Percentiles rank a stretch among this genome's conserved stretches.
These are phyloP conservation scores for Struthio camelus DNA, from an alignment of 2,113 vertebrate genomes.

Conservation along the genomic window DNA sequence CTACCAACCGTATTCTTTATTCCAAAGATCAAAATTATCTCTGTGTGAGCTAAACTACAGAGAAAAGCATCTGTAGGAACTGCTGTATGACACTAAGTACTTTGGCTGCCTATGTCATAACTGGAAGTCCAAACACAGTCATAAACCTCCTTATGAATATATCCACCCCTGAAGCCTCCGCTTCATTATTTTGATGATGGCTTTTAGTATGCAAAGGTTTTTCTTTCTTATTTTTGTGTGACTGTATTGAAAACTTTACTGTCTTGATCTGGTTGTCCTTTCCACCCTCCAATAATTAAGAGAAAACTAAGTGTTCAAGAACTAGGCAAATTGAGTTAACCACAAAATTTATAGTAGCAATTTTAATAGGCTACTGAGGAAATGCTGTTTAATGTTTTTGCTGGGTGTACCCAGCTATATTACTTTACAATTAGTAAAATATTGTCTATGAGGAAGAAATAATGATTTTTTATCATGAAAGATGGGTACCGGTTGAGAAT, in stretches of 20 bases:
- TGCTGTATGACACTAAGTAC: too few relatives aligned
- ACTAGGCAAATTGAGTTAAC: background rate
- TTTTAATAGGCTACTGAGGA: background rate
- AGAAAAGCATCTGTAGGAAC: background rate
- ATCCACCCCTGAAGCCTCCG: background rate
- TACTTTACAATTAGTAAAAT: background rate
- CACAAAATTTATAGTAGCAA: background rate
- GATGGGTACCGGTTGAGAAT: background rate
- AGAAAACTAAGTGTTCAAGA: background rate
- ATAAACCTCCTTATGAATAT: background rate
- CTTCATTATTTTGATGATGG: background rate
- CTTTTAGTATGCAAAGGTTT: background rate
- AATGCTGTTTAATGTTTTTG: background rate
- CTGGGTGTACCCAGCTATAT: background rate
- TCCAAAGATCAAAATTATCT: background rate
- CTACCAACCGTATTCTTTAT: background rate
- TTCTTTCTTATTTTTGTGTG: background rate
- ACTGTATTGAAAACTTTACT: background rate
- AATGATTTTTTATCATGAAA: background rate
- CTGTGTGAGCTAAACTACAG: too few relatives aligned
- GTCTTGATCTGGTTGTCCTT: background rate
- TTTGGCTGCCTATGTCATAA: background rate
- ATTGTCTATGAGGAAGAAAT: background rate
- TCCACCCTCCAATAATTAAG: background rate
- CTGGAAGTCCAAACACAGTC: background rate